Evolutionary conservation across 2,113 vertebrate genomes (phyloP).

Genomic region (Irena cyanogastra): DNA sequence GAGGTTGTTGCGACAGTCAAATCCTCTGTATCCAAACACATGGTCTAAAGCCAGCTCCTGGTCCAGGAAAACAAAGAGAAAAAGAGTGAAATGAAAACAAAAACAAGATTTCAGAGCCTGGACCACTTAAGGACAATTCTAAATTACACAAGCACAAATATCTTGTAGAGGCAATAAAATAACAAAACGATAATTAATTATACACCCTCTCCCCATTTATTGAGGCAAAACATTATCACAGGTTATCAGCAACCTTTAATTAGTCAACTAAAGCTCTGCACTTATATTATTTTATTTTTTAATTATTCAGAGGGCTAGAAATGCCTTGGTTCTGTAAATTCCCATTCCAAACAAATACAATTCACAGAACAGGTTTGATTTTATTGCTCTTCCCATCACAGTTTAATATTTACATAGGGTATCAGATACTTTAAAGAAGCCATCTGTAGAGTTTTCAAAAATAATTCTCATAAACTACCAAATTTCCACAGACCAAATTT

Average conservation of each 20-base stretch:
- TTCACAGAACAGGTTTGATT: background rate
- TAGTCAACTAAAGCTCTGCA: background rate
- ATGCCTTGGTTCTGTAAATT: background rate
- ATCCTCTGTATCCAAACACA: constrained; percentile 94
- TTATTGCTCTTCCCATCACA: background rate
- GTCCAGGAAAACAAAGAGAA: background rate
- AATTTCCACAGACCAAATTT: background rate
- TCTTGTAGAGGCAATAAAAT: background rate
- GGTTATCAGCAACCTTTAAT: background rate
- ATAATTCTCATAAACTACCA: background rate
- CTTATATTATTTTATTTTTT: background rate
- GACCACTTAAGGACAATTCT: background rate
- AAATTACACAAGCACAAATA: background rate
- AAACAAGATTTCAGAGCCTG: background rate
- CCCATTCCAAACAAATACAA: background rate
- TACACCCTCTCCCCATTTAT: background rate
- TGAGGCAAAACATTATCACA: background rate
- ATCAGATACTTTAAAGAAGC: background rate
- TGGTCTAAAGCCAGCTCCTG: constrained; percentile 93
- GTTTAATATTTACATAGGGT: background rate
- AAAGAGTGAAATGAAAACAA: background rate
- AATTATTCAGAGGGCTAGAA: background rate
- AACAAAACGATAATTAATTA: background rate
- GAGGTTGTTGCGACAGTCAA: constrained; percentile 96
- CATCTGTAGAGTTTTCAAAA: background rate